Evolutionary conservation across 2,113 vertebrate species (phyloP).

Genomic region (Rutilus rutilus): DNA sequence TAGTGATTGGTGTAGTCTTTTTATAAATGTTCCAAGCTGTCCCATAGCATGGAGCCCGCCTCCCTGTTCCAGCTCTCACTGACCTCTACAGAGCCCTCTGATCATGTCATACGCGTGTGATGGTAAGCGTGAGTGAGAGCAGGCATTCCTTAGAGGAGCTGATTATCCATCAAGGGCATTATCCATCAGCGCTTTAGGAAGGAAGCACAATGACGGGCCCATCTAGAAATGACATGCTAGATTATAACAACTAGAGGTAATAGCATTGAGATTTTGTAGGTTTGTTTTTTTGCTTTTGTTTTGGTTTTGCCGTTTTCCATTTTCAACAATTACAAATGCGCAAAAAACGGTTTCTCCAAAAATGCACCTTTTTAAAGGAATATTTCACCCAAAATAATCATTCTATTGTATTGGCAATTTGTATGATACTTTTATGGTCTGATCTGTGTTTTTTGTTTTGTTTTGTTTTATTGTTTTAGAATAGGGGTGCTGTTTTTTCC

Average conservation of each 20-base stretch:
- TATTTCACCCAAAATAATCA: background rate
- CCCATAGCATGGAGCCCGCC: background rate
- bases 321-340: background rate
- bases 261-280: background rate
- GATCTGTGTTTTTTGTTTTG: background rate
- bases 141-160: slow-evolving; percentile 21
- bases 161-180: slow-evolving; percentile 34
- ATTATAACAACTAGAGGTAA: background rate
- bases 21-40: slow-evolving; percentile 36
- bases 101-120: background rate
- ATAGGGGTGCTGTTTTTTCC: background rate
- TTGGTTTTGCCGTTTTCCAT: background rate
- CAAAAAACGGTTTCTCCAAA: background rate
- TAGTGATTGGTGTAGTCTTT: slow-evolving; percentile 35
- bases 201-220: slow-evolving; percentile 19
- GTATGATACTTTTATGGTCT: background rate
- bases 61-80: background rate
- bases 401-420: background rate
- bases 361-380: background rate
- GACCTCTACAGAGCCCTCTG: slow-evolving; percentile 28
- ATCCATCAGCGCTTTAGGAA: slow-evolving; percentile 30
- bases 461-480: background rate
- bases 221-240: slow-evolving; percentile 11
- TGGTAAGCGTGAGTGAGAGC: slow-evolving; percentile 11
- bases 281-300: background rate